Conservation (phyloP, 2,113 vertebrate species). For the Hippocampus mohnikei region DNA sequence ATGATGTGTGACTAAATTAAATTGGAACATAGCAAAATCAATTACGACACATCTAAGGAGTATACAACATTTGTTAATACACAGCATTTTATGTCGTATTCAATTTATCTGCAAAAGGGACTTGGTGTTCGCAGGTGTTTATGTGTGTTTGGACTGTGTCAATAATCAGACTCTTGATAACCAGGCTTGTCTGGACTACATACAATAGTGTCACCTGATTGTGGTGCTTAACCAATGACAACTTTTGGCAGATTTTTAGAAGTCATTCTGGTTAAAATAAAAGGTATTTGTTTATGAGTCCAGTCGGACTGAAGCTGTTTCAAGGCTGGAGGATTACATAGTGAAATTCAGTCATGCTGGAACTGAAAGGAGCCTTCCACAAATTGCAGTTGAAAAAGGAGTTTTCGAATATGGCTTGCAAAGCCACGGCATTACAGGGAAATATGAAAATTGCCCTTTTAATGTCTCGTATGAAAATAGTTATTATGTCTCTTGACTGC, state of each 20-base stretch:
- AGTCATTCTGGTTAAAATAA: conserved; percentile 14
- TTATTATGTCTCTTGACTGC: neutral
- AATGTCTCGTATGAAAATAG: neutral
- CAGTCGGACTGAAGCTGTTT: conserved; percentile 7
- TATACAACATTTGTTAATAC: conserved; percentile 36
- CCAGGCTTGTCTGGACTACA: conserved; percentile 21
- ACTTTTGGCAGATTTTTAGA: conserved; percentile 13
- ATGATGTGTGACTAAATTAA: conserved; percentile 57
- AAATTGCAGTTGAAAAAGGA: neutral
- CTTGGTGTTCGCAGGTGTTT: neutral
- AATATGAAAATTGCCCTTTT: neutral
- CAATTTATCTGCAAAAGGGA: conserved; percentile 1
- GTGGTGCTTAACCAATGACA: conserved; percentile 3
- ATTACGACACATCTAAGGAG: conserved; percentile 48
- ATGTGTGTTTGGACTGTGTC: conserved; percentile 11
- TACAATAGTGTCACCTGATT: conserved; percentile 8
- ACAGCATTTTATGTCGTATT: conserved; percentile 37
- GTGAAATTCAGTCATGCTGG: neutral
- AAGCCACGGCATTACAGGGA: neutral
- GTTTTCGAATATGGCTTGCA: neutral
- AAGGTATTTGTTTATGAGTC: conserved; percentile 22
- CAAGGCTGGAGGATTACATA: conserved; percentile 7
- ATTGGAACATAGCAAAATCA: conserved; percentile 58
- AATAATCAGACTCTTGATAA: conserved; percentile 21
- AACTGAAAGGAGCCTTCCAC: neutral